phyloP scores from a whole-genome alignment of 64 coral and sea anemone genomes.

The Porites lutea region DNA sequence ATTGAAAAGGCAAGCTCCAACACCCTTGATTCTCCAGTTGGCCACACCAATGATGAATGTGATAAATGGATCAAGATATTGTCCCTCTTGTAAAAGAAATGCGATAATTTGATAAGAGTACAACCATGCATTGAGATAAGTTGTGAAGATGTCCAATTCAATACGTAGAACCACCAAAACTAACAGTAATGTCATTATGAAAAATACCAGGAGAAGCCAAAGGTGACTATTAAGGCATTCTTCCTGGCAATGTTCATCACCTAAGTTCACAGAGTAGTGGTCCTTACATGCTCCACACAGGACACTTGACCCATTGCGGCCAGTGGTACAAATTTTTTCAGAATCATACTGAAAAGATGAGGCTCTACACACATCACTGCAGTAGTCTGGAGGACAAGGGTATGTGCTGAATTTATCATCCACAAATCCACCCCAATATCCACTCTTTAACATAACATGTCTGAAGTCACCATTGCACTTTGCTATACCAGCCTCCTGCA shows the following conservation, averaged over 20 bases:
- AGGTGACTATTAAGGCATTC: constrained; percentile 23
- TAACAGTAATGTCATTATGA: constrained; percentile 28
- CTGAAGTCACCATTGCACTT: constrained; percentile 19
- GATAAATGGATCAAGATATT: constrained; percentile 66
- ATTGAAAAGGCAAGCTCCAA: constrained; percentile 51
- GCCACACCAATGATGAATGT: constrained; percentile 71
- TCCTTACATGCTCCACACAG: constrained; percentile 71
- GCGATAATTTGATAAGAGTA: constrained; percentile 86
- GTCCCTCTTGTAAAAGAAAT: constrained; percentile 69
- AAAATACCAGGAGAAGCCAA: constrained; percentile 66
- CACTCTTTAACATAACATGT: constrained; percentile 43
- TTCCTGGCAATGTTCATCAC: constrained; percentile 46
- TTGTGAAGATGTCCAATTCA: constrained; percentile 74
- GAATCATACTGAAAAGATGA: constrained; percentile 20
- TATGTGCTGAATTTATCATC: constrained; percentile 61
- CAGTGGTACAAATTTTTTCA: constrained; percentile 38
- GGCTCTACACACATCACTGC: background rate
- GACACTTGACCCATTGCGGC: constrained; percentile 57
- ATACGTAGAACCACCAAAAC: constrained; percentile 80
- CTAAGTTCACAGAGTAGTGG: constrained; percentile 64
- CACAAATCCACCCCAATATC: constrained; percentile 60
- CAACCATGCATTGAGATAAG: constrained; percentile 85
- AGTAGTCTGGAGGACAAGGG: constrained; percentile 73
- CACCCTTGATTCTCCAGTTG: constrained; percentile 49
- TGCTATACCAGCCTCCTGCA: constrained; percentile 1